phyloP scores from a whole-genome alignment of 2,797 vertebrate species.

The Galaxias olidus region DNA sequence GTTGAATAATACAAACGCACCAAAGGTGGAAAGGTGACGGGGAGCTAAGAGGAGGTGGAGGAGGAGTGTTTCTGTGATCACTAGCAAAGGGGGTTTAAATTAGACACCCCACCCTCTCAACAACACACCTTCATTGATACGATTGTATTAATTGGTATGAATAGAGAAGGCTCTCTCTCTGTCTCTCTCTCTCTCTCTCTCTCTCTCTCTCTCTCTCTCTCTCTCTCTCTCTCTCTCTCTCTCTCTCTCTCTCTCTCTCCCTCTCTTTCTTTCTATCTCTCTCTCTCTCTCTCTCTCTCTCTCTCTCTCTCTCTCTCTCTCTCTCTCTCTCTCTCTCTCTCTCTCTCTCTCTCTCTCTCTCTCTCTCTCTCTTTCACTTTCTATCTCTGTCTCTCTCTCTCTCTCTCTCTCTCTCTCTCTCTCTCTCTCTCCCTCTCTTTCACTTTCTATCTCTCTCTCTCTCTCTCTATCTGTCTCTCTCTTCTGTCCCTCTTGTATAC shows the following conservation, averaged over 20 bases:
- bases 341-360: constrained; percentile 42
- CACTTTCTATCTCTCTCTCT: not conserved
- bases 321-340: constrained; percentile 18
- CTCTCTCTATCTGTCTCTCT: constrained; percentile 20
- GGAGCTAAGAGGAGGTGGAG: constrained; percentile 18
- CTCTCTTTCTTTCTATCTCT: too few relatives aligned
- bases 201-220: not conserved
- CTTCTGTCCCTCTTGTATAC: constrained; percentile 71
- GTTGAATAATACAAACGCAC: constrained; percentile 65
- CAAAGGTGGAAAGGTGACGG: constrained; percentile 47
- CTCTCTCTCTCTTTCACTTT: not conserved
- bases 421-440: too few relatives aligned
- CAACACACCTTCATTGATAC: constrained; percentile 73
- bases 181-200: constrained; percentile 42
- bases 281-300: not conserved
- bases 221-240: not conserved
- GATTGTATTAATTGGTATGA: constrained; percentile 81
- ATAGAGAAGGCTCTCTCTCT: constrained; percentile 52
- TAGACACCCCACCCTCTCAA: constrained; percentile 45
- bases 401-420: not conserved
- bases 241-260: not conserved
- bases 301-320: constrained; percentile 21
- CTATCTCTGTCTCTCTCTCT: not conserved
- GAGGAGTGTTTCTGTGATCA: constrained; percentile 19
- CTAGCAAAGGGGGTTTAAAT: constrained; percentile 51